Evolutionary conservation across 2,797 vertebrate species (phyloP).

Genomic region (Gymnodraco acuticeps): DNA sequence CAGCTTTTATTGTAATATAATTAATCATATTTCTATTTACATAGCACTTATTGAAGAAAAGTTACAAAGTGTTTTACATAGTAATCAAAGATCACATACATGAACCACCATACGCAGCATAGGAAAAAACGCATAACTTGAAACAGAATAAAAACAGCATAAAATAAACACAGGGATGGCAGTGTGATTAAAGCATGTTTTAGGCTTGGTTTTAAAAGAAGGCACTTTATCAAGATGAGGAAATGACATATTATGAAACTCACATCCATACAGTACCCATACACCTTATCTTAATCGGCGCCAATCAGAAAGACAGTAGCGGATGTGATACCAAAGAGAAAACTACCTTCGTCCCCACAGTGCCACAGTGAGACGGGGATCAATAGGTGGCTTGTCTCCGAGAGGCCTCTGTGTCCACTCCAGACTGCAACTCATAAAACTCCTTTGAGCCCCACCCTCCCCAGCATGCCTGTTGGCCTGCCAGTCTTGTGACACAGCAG

Average conservation of each 20-base stretch:
- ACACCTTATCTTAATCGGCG: slow-evolving; percentile 2
- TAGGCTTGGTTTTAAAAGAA: too few species aligned
- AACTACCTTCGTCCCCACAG: slow-evolving; percentile 25
- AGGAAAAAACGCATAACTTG: too few species aligned
- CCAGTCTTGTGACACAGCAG: slow-evolving; percentile 77
- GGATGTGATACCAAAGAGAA: slow-evolving; percentile 37
- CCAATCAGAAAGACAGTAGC: slow-evolving; percentile 3
- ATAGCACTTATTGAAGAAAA: too few species aligned
- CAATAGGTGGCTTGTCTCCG: slow-evolving; percentile 73
- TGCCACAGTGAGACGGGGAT: slow-evolving; percentile 53
- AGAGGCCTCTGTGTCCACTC: slow-evolving; percentile 54
- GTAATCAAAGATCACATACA: too few species aligned
- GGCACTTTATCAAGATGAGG: background rate
- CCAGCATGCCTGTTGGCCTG: slow-evolving; percentile 63
- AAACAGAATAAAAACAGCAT: too few species aligned
- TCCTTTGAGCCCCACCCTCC: slow-evolving; percentile 59
- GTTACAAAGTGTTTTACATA: too few species aligned
- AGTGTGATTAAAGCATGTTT: too few species aligned
- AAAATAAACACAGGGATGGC: too few species aligned
- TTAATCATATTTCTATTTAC: too few species aligned
- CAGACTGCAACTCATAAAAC: slow-evolving; percentile 76
- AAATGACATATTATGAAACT: background rate
- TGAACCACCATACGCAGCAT: too few species aligned
- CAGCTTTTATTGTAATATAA: too few species aligned
- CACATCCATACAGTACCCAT: background rate